Percentiles rank a stretch among this genome's conserved stretches.
Evolutionary conservation across 2,113 vertebrate species (phyloP).

Genomic region (Parus major): DNA sequence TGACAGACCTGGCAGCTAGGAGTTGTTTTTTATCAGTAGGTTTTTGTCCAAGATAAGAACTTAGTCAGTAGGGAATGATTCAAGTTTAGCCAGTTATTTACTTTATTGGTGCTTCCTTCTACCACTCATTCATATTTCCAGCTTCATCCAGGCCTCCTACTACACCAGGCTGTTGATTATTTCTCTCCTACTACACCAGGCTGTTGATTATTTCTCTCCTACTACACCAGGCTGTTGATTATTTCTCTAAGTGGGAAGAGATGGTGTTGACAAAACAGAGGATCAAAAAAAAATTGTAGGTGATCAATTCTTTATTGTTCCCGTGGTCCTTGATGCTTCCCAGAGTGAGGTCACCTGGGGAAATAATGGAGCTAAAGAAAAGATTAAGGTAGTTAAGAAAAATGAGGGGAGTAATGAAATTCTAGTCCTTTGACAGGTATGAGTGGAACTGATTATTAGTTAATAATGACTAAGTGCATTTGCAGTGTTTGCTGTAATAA

Average conservation of each 20-base stretch:
- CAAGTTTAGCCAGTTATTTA: not conserved
- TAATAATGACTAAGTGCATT: conserved; percentile 36
- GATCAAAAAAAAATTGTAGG: not conserved
- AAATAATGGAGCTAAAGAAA: conserved; percentile 20
- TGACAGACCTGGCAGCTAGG: not conserved
- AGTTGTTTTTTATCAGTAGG: not conserved
- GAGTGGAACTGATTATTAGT: not conserved
- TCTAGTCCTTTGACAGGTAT: conserved; percentile 26
- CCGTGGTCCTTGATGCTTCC: not conserved
- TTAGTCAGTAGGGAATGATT: not conserved
- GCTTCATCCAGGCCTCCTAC: not conserved
- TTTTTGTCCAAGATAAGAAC: not conserved
- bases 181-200: not conserved
- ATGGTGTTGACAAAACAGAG: not conserved
- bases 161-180: not conserved
- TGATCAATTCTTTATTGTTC: conserved; percentile 16
- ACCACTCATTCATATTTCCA: not conserved
- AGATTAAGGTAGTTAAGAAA: conserved; percentile 36
- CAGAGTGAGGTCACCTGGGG: not conserved
- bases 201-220: not conserved
- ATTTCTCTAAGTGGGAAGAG: not conserved
- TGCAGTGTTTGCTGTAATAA: not conserved
- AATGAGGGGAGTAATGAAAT: conserved; percentile 39
- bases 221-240: not conserved
- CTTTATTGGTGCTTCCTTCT: not conserved